Evolutionary conservation across 2,888 invertebrate genomes (phyloP).

Genomic region (Liopterus haemorrhoidalis): DNA sequence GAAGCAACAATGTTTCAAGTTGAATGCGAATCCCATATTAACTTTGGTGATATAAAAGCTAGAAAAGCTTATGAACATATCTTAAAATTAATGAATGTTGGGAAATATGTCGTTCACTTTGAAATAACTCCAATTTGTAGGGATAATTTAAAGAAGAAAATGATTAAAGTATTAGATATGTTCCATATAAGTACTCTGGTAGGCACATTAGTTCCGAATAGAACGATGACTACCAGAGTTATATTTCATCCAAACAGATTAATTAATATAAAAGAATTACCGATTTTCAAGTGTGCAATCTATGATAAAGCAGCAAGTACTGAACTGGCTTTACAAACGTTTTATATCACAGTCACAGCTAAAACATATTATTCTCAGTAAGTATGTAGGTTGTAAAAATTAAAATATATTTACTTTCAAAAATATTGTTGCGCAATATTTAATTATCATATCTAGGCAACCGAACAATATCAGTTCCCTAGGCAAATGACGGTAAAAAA

Average conservation of each 20-base stretch:
- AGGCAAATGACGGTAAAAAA: no score
- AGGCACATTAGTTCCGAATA: slow-evolving; percentile 27
- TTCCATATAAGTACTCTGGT: slow-evolving; percentile 23
- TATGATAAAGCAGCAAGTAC: slow-evolving; percentile 36
- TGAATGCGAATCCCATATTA: slow-evolving; percentile 44
- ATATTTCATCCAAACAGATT: slow-evolving; percentile 34
- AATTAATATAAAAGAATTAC: slow-evolving; percentile 35
- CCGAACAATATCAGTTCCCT: no score
- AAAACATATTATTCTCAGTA: slow-evolving; percentile 35
- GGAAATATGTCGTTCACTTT: slow-evolving; percentile 53
- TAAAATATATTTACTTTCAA: slow-evolving; percentile 12
- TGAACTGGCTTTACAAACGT: slow-evolving; percentile 35
- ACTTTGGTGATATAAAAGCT: slow-evolving; percentile 56
- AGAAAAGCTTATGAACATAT: slow-evolving; percentile 46
- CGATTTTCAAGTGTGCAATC: slow-evolving; percentile 37
- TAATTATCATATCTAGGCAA: no score
- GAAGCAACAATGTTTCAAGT: slow-evolving; percentile 58
- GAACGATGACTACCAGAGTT: slow-evolving; percentile 30
- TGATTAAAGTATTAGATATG: slow-evolving; percentile 21
- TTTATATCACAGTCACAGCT: slow-evolving; percentile 37
- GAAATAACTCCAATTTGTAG: slow-evolving; percentile 40
- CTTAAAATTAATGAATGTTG: slow-evolving; percentile 53
- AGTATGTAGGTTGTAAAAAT: slow-evolving; percentile 20
- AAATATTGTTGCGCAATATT: no score
- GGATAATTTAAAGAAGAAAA: no score